phyloP scores from a whole-genome alignment of 1,140 invertebrate genomes.

The Ips nitidus region DNA sequence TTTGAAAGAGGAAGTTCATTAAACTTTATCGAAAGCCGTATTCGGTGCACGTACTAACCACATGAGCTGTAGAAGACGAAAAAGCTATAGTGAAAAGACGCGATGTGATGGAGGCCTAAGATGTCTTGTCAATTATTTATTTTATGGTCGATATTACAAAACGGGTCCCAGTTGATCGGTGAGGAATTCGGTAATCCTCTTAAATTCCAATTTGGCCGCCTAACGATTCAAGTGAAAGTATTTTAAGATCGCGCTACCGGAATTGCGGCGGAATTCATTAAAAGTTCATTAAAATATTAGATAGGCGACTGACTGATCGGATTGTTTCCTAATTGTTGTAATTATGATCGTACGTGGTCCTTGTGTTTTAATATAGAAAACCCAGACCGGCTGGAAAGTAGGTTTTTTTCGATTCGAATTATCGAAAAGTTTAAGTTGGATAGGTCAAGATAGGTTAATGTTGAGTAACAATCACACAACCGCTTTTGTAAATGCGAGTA shows the following conservation, averaged over 20 bases:
- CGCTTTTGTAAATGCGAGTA: no score
- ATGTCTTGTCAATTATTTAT: background rate
- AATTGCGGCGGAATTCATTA: constrained; percentile 11
- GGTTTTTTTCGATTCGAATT: no score
- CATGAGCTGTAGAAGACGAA: no score
- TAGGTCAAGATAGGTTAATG: no score
- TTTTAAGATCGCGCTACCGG: constrained; percentile 9
- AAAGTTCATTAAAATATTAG: constrained; percentile 13
- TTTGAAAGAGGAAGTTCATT: background rate
- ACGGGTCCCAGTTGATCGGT: background rate
- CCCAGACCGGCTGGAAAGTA: no score
- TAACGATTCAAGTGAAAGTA: constrained; percentile 12
- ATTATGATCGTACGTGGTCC: background rate
- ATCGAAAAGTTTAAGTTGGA: no score
- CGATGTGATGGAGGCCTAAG: no score
- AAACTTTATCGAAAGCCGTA: background rate
- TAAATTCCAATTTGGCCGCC: constrained; percentile 6
- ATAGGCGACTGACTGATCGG: background rate
- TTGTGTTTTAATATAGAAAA: no score
- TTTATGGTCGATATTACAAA: background rate
- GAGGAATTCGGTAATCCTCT: constrained; percentile 11
- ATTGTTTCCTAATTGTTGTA: constrained; percentile 6
- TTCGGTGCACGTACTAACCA: background rate
- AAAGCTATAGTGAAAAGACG: no score
- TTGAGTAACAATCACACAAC: no score